Evolutionary conservation across 2,113 vertebrate species (phyloP), one percentile per base, ranked within the genome.

Genomic region (Dromas ardeola): DNA sequence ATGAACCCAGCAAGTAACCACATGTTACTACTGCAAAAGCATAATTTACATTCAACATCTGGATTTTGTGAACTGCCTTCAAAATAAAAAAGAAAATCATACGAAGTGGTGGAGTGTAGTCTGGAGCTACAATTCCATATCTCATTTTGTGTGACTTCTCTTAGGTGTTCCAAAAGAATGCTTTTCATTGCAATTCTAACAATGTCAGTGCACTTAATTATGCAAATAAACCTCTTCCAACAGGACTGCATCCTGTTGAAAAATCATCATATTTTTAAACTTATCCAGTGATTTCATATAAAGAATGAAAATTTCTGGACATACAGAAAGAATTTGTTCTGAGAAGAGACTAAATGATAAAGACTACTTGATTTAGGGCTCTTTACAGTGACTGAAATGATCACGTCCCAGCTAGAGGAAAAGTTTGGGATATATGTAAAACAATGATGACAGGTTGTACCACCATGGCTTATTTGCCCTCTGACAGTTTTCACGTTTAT

Each of bases 11-110:
- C 45, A 90, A 81, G 72, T 89, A 93, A 72, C 81, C 88, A 94
- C 85, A 93, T 71, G 89, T 90, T 95, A 66, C 22, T 85, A 58
- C 85, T 73, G 83, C 59, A 95, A 93, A 90, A 82, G 21, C 5
- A 72, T 80, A 79, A 81, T 49, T 96, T 87, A 88, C 5, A 52
- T 83, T 84, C 77, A 80, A 82, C 89, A 90, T 91, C 93, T 95
- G 84, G 73, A 76, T 76, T 91, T 95, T 82, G 56, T 87, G 56
- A 90, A 38, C 55, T 42, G 6, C 17, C 29, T 77, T 87, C 32
- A 58, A 81, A 95, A 73, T 66, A 53, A 62, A 62, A 65, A 56
- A 12, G 20, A 86, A 92, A 66, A 43, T 78, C 79, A 58, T 30
- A 45, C 45, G 7, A 67, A 79, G 10, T 36, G 9, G 17, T 89